These are phyloP conservation scores for Drosophila pallidifrons DNA, from an alignment of 1,140 invertebrate species.

Conservation along the genomic window DNA sequence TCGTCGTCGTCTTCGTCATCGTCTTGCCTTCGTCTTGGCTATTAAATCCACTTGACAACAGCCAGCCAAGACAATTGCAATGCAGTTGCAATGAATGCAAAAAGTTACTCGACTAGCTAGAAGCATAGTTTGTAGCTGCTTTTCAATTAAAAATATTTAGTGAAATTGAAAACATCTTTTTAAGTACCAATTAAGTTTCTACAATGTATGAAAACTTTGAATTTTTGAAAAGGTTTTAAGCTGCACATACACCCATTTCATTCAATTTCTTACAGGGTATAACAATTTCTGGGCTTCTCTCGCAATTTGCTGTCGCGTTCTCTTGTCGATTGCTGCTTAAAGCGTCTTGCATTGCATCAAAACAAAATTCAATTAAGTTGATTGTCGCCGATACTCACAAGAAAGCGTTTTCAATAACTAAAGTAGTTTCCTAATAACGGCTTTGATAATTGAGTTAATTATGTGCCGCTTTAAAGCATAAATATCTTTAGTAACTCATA, in stretches of 20 bases:
- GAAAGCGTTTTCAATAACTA: conserved; percentile 43
- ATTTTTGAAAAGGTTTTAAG: no score
- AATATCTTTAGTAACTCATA: not conserved
- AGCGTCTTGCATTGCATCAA: conserved; percentile 60
- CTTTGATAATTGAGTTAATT: no score
- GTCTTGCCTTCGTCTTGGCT: conserved; percentile 19
- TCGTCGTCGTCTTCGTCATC: conserved; percentile 10
- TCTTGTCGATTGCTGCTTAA: conserved; percentile 15
- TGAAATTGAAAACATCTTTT: no score
- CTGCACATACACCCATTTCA: not conserved
- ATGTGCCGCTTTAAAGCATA: not conserved
- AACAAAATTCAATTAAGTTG: conserved; percentile 81
- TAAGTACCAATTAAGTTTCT: no score
- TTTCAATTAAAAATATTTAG: no score
- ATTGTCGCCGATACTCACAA: conserved; percentile 55
- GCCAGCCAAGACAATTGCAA: conserved; percentile 69
- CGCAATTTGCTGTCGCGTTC: not conserved
- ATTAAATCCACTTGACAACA: conserved; percentile 77
- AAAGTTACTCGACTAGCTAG: not conserved
- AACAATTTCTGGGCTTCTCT: conserved; percentile 18
- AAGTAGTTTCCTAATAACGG: not conserved
- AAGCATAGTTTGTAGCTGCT: not conserved
- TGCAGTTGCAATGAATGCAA: conserved; percentile 30
- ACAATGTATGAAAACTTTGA: no score
- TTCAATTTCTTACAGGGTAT: conserved; percentile 2